Evolutionary conservation across 2,888 invertebrate genomes (phyloP), one percentile per base, ranked within the genome.

Genomic region (Cyaniris semiargus): DNA sequence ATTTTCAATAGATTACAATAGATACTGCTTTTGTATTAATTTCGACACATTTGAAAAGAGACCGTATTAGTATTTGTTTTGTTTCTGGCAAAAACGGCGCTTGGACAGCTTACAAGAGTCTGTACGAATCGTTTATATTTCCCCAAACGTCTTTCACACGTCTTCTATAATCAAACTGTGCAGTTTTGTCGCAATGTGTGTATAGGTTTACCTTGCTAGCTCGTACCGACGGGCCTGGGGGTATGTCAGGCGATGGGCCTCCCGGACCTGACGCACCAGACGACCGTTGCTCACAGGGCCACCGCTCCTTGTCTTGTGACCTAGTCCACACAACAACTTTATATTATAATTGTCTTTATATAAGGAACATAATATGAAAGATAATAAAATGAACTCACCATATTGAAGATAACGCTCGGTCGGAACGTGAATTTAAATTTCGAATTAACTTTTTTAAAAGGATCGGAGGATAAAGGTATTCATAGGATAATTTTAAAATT

Each of bases 211-310:
- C 91, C 87, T 88, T 78, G 80, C 81, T 75, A 85, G 85, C 56
- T 90, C 87, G 78, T 84, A 88, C 78, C 86, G 84, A 78, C 89
- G 86, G 44, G 85, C 84, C 78, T 87, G 79, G 76, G 86, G 85
- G 81, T 79, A 93, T 83, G 87, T 83, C 71, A 81, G 90, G 89
- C 85, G 94, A 79, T 81, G 90, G 80, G 85, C 86, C 76, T 90
- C 90, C 18, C 93, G 88, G 0, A 88, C 87, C 79, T 88, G 87
- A n/a, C 93, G 87, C 7, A 91, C 85, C 79, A 93, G 82, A 81
- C 92, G 91, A 44, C 90, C 92, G 48, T 92, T 91, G 66, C 93
- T 93, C 71, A 89, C 79, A 21, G 88, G 83, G 78, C 91, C 92
- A 85, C 90, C 81, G 80, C 87, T 88, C 79, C 89, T 86, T 76